Conservation (phyloP, 2,797 vertebrate genomes). For the Smutsia temminckii region DNA sequence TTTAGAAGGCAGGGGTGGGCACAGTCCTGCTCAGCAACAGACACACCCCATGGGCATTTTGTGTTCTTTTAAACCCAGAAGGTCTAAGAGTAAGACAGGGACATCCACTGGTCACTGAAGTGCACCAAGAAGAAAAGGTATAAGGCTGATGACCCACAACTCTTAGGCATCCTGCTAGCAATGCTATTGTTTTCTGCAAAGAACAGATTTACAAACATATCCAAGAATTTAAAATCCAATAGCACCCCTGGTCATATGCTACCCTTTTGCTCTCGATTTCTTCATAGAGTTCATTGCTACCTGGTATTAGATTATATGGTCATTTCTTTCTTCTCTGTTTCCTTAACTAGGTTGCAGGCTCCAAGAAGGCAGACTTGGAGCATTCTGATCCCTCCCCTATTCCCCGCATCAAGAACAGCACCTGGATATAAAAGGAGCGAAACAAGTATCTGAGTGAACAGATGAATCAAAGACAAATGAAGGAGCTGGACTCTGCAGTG, state of each 20-base stretch:
- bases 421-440: not conserved
- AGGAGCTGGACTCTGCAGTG: not conserved
- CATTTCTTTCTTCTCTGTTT: not conserved
- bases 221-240: not conserved
- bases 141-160: not conserved
- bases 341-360: not conserved
- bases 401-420: not conserved
- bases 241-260: not conserved
- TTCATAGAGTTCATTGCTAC: not conserved
- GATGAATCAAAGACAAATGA: not conserved
- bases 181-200: not conserved
- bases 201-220: not conserved
- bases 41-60: not conserved
- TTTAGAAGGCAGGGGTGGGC: not conserved
- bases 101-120: not conserved
- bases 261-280: not conserved
- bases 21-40: not conserved
- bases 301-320: fast-evolving
- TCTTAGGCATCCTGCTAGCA: not conserved
- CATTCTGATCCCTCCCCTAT: not conserved
- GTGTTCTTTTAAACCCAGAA: not conserved
- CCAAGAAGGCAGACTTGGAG: not conserved
- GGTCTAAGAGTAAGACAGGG: not conserved
- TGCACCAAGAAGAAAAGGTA: not conserved
- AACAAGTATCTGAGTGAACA: not conserved